These are phyloP conservation scores for Ptychoptera albimana DNA, from an alignment of 2,888 invertebrate genomes.

Conservation along the genomic window DNA sequence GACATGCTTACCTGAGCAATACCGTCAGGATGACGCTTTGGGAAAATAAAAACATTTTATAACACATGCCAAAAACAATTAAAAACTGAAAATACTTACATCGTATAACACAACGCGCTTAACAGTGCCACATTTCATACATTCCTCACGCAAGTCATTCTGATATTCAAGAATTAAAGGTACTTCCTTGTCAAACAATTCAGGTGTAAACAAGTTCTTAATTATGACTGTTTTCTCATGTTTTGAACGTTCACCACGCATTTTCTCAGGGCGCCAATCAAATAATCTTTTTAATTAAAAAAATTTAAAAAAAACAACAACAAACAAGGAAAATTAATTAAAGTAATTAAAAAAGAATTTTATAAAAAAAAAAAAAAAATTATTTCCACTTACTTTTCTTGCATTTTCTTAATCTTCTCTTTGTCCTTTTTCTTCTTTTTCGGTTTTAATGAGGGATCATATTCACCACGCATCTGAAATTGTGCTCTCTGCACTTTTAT, in stretches of 20 bases:
- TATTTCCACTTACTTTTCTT: conserved; percentile 70
- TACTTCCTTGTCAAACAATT: conserved; percentile 80
- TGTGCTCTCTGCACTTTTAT: conserved; percentile 82
- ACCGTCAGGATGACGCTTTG: conserved; percentile 79
- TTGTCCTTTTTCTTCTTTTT: conserved; percentile 81
- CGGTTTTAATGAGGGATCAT: conserved; percentile 82
- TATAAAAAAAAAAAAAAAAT: neutral
- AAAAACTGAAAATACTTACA: conserved; percentile 35
- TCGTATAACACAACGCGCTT: conserved; percentile 84
- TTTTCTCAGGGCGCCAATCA: conserved; percentile 92
- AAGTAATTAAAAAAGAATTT: neutral
- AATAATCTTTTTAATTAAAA: conserved; percentile 44
- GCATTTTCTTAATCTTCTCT: conserved; percentile 79
- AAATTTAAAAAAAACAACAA: neutral
- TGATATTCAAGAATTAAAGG: conserved; percentile 79
- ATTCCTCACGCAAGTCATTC: conserved; percentile 78
- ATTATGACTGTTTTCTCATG: conserved; percentile 84
- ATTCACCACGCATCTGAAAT: conserved; percentile 87
- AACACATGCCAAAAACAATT: neutral
- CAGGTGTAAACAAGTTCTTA: conserved; percentile 81
- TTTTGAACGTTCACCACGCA: conserved; percentile 69
- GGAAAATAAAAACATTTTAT: conserved; percentile 1
- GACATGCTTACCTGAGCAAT: conserved; percentile 84
- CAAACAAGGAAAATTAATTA: neutral
- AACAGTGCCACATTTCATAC: conserved; percentile 79